phyloP scores from a whole-genome alignment of 2,797 vertebrate species.

The Notolabrus celidotus region DNA sequence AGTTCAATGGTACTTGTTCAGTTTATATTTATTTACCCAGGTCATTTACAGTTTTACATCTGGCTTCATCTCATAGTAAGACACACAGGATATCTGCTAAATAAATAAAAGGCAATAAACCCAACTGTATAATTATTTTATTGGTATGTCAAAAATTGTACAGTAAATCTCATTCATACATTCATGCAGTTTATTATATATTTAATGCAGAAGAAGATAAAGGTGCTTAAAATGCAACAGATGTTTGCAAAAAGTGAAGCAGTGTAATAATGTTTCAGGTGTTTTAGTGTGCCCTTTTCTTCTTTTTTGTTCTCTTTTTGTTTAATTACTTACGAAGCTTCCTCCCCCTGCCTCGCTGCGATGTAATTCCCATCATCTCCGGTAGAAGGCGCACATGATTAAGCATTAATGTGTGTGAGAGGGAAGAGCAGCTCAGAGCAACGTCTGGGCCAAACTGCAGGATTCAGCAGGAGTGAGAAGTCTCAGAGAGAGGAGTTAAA shows the following conservation, averaged over 20 bases:
- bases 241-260: neutral
- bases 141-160: constrained; percentile 28
- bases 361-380: constrained; percentile 86
- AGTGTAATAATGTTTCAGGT: neutral
- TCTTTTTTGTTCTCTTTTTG: neutral
- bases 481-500: constrained; percentile 33
- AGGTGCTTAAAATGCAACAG: neutral
- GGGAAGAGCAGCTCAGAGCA: constrained; percentile 49
- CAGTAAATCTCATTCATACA: neutral
- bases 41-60: neutral
- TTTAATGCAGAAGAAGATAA: neutral
- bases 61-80: neutral
- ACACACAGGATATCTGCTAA: neutral
- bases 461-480: constrained; percentile 31
- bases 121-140: constrained; percentile 21
- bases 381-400: constrained; percentile 95
- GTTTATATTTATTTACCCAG: no score
- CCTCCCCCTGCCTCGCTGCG: neutral
- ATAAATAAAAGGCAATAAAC: constrained; percentile 20
- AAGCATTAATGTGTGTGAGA: constrained; percentile 82
- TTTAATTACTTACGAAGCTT: constrained; percentile 10
- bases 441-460: constrained; percentile 56
- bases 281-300: neutral
- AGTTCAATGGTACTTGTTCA: neutral
- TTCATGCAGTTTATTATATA: neutral